Percentiles rank a stretch among this genome's conserved stretches.
Conservation (phyloP, 2,888 invertebrate genomes). For the Metacarcinus magister region DNA sequence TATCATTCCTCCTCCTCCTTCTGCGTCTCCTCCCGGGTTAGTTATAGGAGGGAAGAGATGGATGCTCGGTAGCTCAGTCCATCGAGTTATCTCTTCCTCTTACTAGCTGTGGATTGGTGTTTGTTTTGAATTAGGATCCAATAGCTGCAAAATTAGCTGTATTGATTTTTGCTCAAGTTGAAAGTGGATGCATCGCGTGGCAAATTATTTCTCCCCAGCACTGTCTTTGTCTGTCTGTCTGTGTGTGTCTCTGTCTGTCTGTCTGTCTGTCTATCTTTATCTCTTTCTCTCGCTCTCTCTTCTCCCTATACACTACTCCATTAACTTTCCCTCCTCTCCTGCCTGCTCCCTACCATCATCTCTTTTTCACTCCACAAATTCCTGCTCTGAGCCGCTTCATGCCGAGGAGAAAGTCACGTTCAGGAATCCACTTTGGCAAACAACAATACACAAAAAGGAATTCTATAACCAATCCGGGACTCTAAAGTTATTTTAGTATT, state of each 20-base stretch:
- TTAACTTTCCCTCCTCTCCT: neutral
- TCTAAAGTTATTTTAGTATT: neutral
- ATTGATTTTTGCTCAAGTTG: neutral
- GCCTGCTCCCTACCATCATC: neutral
- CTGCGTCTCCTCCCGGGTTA: neutral
- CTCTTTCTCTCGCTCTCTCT: constrained; percentile 54
- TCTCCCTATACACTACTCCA: neutral
- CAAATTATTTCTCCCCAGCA: neutral
- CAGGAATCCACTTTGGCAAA: neutral
- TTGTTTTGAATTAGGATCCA: neutral
- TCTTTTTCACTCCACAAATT: neutral
- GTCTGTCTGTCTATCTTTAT: neutral
- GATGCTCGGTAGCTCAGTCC: neutral
- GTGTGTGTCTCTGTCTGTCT: neutral
- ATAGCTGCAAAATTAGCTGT: neutral
- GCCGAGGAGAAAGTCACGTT: neutral
- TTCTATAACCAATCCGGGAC: constrained; percentile 15
- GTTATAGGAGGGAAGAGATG: neutral
- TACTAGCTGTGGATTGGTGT: neutral
- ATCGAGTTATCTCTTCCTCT: neutral
- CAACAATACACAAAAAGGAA: neutral
- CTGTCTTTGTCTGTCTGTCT: neutral
- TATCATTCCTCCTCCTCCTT: neutral
- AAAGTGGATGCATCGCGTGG: neutral
- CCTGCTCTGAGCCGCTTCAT: neutral